phyloP scores from a whole-genome alignment of 1,140 invertebrate genomes.

The Pseudomyrmex dendroicus region DNA sequence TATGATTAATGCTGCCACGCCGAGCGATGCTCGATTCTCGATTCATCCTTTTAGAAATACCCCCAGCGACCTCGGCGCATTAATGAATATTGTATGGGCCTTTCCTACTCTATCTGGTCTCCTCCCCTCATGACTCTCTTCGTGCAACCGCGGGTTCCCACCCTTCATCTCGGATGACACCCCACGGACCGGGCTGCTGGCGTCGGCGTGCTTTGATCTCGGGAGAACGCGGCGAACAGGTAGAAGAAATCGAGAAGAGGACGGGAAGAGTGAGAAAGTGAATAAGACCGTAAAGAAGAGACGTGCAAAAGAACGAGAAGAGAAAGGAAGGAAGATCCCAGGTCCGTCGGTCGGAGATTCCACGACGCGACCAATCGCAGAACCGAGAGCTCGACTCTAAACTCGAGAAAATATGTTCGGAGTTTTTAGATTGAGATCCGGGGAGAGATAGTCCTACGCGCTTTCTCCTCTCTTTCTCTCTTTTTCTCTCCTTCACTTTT shows the following conservation, averaged over 20 bases:
- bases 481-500: neutral
- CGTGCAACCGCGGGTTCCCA: slow-evolving; percentile 51
- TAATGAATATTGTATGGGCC: slow-evolving; percentile 79
- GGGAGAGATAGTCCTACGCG: slow-evolving; percentile 69
- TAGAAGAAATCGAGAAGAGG: slow-evolving; percentile 70
- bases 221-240: slow-evolving; percentile 76
- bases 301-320: neutral
- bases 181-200: slow-evolving; percentile 77
- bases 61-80: slow-evolving; percentile 76
- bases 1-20: slow-evolving; percentile 45
- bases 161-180: slow-evolving; percentile 78
- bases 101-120: slow-evolving; percentile 61
- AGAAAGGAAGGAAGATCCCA: slow-evolving; percentile 42
- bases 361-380: slow-evolving; percentile 70
- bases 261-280: slow-evolving; percentile 32
- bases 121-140: slow-evolving; percentile 11
- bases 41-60: slow-evolving; percentile 68
- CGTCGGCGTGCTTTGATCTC: slow-evolving; percentile 80
- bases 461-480: slow-evolving; percentile 15
- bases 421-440: slow-evolving; percentile 77
- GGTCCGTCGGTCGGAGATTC: slow-evolving; percentile 63
- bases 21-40: slow-evolving; percentile 26
- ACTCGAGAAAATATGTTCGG: slow-evolving; percentile 77
- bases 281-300: slow-evolving; percentile 5
- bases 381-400: slow-evolving; percentile 68